Evolutionary conservation across 2,113 vertebrate species (phyloP).

Genomic region (Varanus komodoensis): DNA sequence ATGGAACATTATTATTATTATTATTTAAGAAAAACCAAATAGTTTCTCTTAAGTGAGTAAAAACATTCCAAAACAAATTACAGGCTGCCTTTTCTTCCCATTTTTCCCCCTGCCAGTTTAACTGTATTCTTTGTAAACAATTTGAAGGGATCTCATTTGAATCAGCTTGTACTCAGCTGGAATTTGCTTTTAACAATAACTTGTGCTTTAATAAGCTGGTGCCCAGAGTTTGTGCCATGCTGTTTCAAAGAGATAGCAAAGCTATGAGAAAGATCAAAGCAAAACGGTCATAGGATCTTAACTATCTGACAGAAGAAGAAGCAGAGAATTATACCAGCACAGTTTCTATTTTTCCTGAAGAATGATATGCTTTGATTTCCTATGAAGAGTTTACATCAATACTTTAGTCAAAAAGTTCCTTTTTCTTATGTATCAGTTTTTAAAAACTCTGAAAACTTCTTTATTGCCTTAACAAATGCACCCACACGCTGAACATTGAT

Average conservation of each 20-base stretch:
- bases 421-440: slow-evolving; percentile 34
- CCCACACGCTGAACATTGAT: background rate
- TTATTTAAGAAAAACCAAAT: background rate
- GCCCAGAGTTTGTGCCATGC: slow-evolving; percentile 59
- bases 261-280: slow-evolving; percentile 70
- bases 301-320: slow-evolving; percentile 55
- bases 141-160: slow-evolving; percentile 60
- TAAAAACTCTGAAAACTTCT: background rate
- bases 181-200: slow-evolving; percentile 76
- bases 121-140: slow-evolving; percentile 76
- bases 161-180: slow-evolving; percentile 70
- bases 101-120: slow-evolving; percentile 41
- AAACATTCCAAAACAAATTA: slow-evolving; percentile 62
- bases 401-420: slow-evolving; percentile 52
- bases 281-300: slow-evolving; percentile 61
- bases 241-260: slow-evolving; percentile 74
- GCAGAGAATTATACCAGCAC: slow-evolving; percentile 45
- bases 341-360: slow-evolving; percentile 45
- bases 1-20: background rate
- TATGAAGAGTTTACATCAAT: slow-evolving; percentile 44
- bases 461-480: background rate
- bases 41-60: slow-evolving; percentile 55
- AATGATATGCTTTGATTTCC: slow-evolving; percentile 53
- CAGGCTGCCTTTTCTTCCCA: slow-evolving; percentile 44
- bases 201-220: slow-evolving; percentile 74